Percentiles rank a stretch among this genome's conserved stretches.
These are phyloP conservation scores for Idaea aversata DNA, from an alignment of 2,888 invertebrate species.

Conservation along the genomic window DNA sequence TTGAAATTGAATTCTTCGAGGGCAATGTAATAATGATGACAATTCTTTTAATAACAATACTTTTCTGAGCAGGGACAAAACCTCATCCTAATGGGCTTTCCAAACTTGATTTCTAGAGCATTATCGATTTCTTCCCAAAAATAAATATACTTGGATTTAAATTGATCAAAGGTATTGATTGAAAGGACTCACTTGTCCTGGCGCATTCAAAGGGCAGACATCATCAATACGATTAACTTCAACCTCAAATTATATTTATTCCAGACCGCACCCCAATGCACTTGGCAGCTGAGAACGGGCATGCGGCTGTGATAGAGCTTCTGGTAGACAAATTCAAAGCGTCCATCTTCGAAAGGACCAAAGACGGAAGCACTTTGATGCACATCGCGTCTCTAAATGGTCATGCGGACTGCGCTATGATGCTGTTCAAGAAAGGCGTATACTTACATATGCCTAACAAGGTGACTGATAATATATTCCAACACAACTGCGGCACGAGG, in stretches of 20 bases:
- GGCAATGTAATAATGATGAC: not conserved
- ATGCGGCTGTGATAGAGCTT: slow-evolving; percentile 96
- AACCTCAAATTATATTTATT: slow-evolving; percentile 14
- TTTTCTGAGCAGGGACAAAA: not conserved
- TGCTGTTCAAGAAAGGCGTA: slow-evolving; percentile 98
- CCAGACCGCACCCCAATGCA: slow-evolving; percentile 97
- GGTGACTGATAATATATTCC: slow-evolving; percentile 65
- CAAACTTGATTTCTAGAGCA: not conserved
- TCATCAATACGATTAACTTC: no score
- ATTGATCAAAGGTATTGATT: no score
- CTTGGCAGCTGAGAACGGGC: slow-evolving; percentile 98
- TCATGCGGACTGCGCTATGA: slow-evolving; percentile 98
- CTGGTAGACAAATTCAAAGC: slow-evolving; percentile 99
- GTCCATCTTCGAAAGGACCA: slow-evolving; percentile 96
- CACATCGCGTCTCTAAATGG: slow-evolving; percentile 98
- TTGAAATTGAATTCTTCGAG: not conserved
- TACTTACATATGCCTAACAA: slow-evolving; percentile 99
- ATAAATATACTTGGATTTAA: no score
- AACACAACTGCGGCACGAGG: no score
- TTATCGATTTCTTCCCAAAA: not conserved
- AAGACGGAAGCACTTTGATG: slow-evolving; percentile 99
- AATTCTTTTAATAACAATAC: not conserved
- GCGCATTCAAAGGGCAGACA: no score
- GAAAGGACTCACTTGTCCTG: no score
- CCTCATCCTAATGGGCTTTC: not conserved